Evolutionary conservation across 1,140 invertebrate species (phyloP), one percentile per base, ranked within the genome.

Genomic region (Macrosteles quadrilineatus): DNA sequence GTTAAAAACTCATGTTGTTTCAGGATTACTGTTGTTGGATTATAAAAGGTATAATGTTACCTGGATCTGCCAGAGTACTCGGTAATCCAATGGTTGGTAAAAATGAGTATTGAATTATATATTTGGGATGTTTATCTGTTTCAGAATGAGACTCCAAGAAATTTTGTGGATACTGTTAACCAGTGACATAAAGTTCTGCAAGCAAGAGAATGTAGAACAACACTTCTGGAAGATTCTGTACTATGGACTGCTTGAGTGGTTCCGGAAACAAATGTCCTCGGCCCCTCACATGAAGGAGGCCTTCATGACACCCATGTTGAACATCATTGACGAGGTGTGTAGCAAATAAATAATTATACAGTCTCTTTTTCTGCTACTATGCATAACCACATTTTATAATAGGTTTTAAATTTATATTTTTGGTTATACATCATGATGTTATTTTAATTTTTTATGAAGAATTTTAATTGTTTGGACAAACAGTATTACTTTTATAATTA

Each of bases 161-260:
- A 87, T 88, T 31, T 88, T 95, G 55, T 85, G 90, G 76, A 88
- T 85, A 68, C 81, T 97, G 1, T 82, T 97, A 0, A 81, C 91
- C 72, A 87, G 88, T 19, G 93, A 97, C 80, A 86, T 96, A 12
- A 94, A 94, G 78, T 94, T 95, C 77, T 94, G 93, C 75, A 90
- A 94, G 76, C 84, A 89, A 36, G 91, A 95, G 78, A 95, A 96
- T 79, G 87, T 96, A 4, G 95, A 97, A 76, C 90, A 94, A 76
- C 87, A 92, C 77, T 88, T 97, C 78, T 97, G 95, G 95, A 96
- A 96, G 79, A 87, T 95, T 69, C 82, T 94, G 0, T 97, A 93
- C 80, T 93, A 97, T 77, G 94, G 95, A 78, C 88, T 96, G 30
- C 95, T 97, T 71, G 94, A 97, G 80, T 84, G 90, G 66, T 81